Percentiles rank a stretch among this genome's conserved stretches.
Evolutionary conservation across 2,113 vertebrate genomes (phyloP).

Genomic region (Sinocyclocheilus anophthalmus): DNA sequence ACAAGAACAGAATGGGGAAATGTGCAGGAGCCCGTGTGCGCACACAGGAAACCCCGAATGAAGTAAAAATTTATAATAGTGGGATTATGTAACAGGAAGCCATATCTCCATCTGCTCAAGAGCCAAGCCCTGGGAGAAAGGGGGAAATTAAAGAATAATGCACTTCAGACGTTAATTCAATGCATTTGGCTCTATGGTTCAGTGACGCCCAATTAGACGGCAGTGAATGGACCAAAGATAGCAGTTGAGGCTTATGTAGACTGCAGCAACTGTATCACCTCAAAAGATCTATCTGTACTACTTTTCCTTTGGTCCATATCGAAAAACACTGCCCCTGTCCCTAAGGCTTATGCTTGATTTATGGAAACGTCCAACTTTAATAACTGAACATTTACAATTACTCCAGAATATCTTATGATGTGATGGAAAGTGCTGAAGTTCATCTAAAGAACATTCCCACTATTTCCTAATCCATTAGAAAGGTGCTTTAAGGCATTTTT

Average conservation of each 20-base stretch:
- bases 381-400: neutral
- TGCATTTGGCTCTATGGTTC: slow-evolving; percentile 27
- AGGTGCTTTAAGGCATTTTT: neutral
- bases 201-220: slow-evolving; percentile 46
- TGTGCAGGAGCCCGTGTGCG: slow-evolving; percentile 36
- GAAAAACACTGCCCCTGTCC: neutral
- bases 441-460: neutral
- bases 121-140: slow-evolving; percentile 62
- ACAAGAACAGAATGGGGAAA: slow-evolving; percentile 46
- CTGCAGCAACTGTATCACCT: neutral
- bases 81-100: slow-evolving; percentile 59
- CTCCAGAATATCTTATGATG: neutral
- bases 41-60: slow-evolving; percentile 52
- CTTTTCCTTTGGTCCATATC: neutral
- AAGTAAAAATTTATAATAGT: slow-evolving; percentile 55
- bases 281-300: neutral
- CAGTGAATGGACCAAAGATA: slow-evolving; percentile 62
- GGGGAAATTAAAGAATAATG: slow-evolving; percentile 70
- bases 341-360: neutral
- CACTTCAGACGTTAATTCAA: slow-evolving; percentile 68
- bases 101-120: slow-evolving; percentile 68
- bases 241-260: slow-evolving; percentile 43
- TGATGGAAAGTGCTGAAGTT: neutral
- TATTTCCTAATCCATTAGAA: neutral
- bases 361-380: slow-evolving; percentile 10